Evolutionary conservation across 2,113 vertebrate species (phyloP), one percentile per base, ranked within the genome.

Genomic region (Xerus inauris): DNA sequence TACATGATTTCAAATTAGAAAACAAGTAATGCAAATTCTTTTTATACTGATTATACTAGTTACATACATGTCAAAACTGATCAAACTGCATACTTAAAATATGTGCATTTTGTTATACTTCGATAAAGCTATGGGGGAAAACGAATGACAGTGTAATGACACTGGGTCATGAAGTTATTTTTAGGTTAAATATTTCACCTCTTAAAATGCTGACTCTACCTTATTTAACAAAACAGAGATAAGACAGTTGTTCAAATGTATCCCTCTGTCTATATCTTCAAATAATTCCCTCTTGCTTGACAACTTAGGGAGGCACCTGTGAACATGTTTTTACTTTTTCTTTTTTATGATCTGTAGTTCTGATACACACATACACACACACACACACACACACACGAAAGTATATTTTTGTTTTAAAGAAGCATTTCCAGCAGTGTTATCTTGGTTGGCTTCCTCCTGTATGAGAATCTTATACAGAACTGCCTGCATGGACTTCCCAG

Each of bases 191-290:
- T 67, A 47, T 87, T 87, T 84, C 26, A 83, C 28, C 24, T 76
- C 24, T 40, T 65, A 65, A 65, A 80, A 65, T 65, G 45, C 20
- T n/a, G 30, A 71, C n/a, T 38, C 28, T 69, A 32, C 26, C 57
- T 80, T 83, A 79, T 49, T 92, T 65, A 84, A 84, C 89, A 51
- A 35, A 47, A 92, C 71, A 35, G 28, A 71, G 35, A 96, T 8
- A 40, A 57, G 64, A 80, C 0, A n/a, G 35, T n/a, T n/a, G 22
- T 64, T 80, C n/a, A 93, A 76, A 90, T 81, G 73, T 28, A 73
- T 73, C 90, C 77, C 72, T 89, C 35, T 62, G 30, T 20, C 62
- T 87, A 16, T 54, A 80, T 49, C 67, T 87, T 88, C 40, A 59
- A 77, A 49, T 86, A 42, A 42, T 67, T 6, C 14, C 49, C 65